These are phyloP conservation scores for Zalophus californianus DNA, from an alignment of 2,797 vertebrate genomes.

Conservation along the genomic window DNA sequence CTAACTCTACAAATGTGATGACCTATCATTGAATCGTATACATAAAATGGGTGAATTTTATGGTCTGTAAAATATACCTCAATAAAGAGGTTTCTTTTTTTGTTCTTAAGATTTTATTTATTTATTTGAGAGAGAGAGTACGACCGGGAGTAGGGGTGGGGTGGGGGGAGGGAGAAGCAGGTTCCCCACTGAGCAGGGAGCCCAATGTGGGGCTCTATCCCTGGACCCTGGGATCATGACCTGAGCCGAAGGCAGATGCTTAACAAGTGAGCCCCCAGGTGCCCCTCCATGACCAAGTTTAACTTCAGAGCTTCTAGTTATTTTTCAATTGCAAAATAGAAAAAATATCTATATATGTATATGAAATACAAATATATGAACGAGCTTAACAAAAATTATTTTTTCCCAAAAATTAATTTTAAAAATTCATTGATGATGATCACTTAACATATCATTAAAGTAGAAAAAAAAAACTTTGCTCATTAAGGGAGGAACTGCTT, in stretches of 20 bases:
- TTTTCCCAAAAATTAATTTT: neutral
- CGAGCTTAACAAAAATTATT: neutral
- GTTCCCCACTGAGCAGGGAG: too few species aligned
- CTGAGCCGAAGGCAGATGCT: neutral
- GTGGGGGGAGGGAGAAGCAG: neutral
- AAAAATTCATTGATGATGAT: neutral
- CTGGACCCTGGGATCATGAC: neutral
- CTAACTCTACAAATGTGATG: neutral
- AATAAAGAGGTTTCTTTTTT: neutral
- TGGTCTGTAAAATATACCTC: neutral
- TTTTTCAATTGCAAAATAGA: conserved; percentile 4
- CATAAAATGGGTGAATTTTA: conserved; percentile 11
- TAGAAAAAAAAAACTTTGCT: conserved; percentile 9
- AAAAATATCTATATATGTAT: neutral
- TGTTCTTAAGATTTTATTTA: neutral
- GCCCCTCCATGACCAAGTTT: too few species aligned
- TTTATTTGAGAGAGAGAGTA: too few species aligned
- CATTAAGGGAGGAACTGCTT: neutral
- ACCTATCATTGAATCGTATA: neutral
- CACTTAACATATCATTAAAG: neutral
- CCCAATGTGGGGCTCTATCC: neutral
- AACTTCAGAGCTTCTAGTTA: neutral
- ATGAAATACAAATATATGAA: neutral
- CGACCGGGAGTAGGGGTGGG: too few species aligned
- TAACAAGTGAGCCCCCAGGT: neutral